Evolutionary conservation across 2,888 invertebrate species (phyloP), one percentile per base, ranked within the genome.

Genomic region (Drosophila testacea): DNA sequence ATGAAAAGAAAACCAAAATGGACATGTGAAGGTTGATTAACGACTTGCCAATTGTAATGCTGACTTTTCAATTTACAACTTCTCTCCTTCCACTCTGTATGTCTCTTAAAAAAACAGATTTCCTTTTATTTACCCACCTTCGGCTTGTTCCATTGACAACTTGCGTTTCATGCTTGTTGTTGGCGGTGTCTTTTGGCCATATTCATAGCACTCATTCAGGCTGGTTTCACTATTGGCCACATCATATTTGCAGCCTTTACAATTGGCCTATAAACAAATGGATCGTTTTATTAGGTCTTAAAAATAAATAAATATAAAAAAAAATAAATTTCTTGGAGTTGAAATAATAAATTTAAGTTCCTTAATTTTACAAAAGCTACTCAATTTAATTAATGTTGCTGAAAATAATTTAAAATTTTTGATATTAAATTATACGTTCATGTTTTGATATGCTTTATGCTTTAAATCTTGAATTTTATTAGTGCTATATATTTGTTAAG

Each of bases 191-290:
- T 63, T 72, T 9, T 79, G 85, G n/a, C 81, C 78, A 71, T 86
- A 92, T 60, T 92, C 91, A 61, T 90, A 92, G 77, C 85, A 84
- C 56, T 89, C 88, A 48, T 85, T 90, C 28, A 89, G 78, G 77
- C 88, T 91, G 36, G 90, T 90, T 69, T 92, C 92, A 34, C 85
- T 89, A 69, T 86, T 88, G 56, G 92, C 87, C 61, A 86, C 87
- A 79, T 92, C 92, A 70, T 92, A 92, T 83, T 92, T 92, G 83
- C 92, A 92, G 77, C 88, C 79, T 76, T 90, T 92, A 77, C 92
- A 92, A 73, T 86, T 91, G 68, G 89, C 75, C 92, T 92, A 76
- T 27, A 90, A 86, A 47, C 57, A 51, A 55, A 22, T 2, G 10
- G 9, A 13, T 27, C 4, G 55, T 16, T 52, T 38, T 32, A 32